phyloP scores from a whole-genome alignment of 2,797 vertebrate genomes.

The Momotus momota region DNA sequence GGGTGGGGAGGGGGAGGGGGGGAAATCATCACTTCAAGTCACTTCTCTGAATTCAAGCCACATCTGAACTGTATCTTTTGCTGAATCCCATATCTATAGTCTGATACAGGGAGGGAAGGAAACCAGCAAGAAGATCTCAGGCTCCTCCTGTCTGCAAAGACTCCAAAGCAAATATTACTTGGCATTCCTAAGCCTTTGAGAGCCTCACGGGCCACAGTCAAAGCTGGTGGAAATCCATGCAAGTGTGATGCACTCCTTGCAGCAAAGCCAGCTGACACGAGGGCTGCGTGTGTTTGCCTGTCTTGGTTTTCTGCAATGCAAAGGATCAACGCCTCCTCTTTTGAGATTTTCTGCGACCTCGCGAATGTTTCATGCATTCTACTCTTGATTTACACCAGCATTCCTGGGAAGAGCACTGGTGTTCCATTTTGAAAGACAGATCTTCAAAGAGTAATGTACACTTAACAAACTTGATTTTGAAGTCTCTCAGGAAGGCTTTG shows the following conservation, averaged over 20 bases:
- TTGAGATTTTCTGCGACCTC: neutral
- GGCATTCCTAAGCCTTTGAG: neutral
- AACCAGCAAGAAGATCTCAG: neutral
- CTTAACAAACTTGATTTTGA: conserved; percentile 34
- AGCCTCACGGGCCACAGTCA: neutral
- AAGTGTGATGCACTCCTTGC: neutral
- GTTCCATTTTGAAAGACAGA: conserved; percentile 14
- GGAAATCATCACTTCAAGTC: conserved; percentile 65
- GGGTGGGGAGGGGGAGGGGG: too few species aligned
- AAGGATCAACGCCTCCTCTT: neutral
- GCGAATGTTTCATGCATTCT: neutral
- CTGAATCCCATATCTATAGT: neutral
- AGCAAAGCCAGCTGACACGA: neutral
- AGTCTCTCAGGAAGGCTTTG: conserved; percentile 63
- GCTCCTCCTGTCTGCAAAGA: conserved; percentile 34
- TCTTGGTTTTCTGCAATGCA: neutral
- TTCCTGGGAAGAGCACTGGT: neutral
- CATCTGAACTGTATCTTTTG: conserved; percentile 13
- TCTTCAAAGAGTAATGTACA: neutral
- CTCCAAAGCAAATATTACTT: neutral
- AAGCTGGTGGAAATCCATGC: neutral
- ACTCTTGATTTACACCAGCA: neutral
- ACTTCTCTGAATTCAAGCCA: conserved; percentile 68
- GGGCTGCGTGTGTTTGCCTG: neutral
- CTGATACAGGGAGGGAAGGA: neutral